Evolutionary conservation across 2,113 vertebrate genomes (phyloP), one percentile per base, ranked within the genome.

Genomic region (Ifrita kowaldi): DNA sequence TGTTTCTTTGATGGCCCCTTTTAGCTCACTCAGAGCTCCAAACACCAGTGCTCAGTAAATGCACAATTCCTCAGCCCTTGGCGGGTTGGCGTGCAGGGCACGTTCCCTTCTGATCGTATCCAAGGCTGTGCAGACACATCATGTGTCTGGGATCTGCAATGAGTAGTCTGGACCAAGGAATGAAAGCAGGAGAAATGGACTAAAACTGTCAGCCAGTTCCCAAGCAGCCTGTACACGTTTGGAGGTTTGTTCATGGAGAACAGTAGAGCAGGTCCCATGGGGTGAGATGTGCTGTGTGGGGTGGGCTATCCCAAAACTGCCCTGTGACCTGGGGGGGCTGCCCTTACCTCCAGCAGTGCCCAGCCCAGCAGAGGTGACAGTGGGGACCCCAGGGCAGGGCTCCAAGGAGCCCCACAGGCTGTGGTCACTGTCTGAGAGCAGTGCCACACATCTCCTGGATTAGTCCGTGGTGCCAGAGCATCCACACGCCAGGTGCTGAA

Each of bases 21-120:
- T 76, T 21, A 78, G 82, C 93, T 95, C 35, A 22, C n/a, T 37
- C 63, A 85, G 85, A 35, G 16, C 26, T 46, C 90, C 90, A 79
- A 60, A 77, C 15, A 27, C 65, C 28, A n/a, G 56, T 17, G 67
- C n/a, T 47, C 69, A 59, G 69, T 30, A 77, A 93, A 91, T 75
- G 81, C 35, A 17, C 18, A 74, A 41, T 77, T 85, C 85, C 64
- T 89, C 87, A 39, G 50, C 23, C 41, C 74, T 33, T 1, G 2
- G 63, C 28, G 89, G 60, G 78, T 68, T 46, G 41, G 55, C 50
- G 60, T 47, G 64, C 95, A 62, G 42, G 55, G 60, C 33, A 87
- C 10, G 1, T 62, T 96, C 92, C 90, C 82, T 64, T 53, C 50
- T 37, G 78, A 76, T 84, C 18, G 6, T 63, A 88, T 59, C 3